A percentile compares a stretch with the other conserved stretches of the same genome.
These are phyloP conservation scores for Odontomachus brunneus DNA, from an alignment of 1,140 invertebrate genomes.

Conservation along the genomic window DNA sequence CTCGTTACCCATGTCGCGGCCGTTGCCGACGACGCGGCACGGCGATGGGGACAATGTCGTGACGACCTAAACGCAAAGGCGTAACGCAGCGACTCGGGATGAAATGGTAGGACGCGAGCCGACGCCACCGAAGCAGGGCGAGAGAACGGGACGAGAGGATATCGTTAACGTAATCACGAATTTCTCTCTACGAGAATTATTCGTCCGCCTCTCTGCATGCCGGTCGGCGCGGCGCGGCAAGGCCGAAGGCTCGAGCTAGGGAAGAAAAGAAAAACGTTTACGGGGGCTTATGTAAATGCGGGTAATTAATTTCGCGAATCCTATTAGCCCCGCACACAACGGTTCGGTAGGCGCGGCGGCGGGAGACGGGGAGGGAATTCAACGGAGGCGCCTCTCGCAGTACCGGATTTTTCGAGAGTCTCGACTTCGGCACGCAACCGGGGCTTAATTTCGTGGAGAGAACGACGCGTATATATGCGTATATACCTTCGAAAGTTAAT, in stretches of 20 bases:
- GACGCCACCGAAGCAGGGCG: background rate
- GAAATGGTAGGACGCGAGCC: constrained; percentile 43
- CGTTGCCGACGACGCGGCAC: constrained; percentile 65
- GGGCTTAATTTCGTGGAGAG: constrained; percentile 59
- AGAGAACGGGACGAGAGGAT: constrained; percentile 40
- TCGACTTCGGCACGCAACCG: constrained; percentile 65
- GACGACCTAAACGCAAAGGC: constrained; percentile 73
- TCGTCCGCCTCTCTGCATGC: constrained; percentile 43
- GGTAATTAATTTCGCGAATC: constrained; percentile 82
- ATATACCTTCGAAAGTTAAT: constrained; percentile 65
- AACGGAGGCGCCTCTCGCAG: constrained; percentile 23
- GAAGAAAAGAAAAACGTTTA: constrained; percentile 76
- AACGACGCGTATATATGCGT: constrained; percentile 24
- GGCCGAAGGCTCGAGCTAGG: constrained; percentile 15
- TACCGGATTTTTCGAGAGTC: constrained; percentile 62
- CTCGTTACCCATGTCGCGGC: constrained; percentile 75
- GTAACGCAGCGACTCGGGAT: constrained; percentile 64
- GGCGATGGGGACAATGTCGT: constrained; percentile 66
- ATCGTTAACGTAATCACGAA: constrained; percentile 77
- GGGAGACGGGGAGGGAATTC: constrained; percentile 65
- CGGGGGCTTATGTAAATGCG: constrained; percentile 80
- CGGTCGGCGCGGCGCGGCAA: constrained; percentile 30
- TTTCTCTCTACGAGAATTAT: constrained; percentile 74
- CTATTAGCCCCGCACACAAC: constrained; percentile 76
- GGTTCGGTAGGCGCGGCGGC: constrained; percentile 55